Base-by-base conservation (phyloP, 2,888 invertebrate species). In the Carpatolechia fugitivella region DNA sequence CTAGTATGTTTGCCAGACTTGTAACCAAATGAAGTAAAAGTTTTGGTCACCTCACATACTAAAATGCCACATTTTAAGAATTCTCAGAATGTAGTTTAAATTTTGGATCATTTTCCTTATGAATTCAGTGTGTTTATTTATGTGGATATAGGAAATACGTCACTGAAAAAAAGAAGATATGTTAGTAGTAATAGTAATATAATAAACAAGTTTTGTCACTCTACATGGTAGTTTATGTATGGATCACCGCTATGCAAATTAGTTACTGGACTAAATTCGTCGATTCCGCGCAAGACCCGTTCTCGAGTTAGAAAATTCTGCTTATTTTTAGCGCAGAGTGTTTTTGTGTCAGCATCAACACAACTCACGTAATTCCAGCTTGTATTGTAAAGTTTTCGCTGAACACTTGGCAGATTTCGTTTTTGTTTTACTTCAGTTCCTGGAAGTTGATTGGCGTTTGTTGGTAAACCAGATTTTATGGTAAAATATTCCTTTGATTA, bases 271-370 rank as follows among this genome's bases (percentile, higher is more conserved):
- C 31, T 31, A 47, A 46, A 46, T 20, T 7, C 46, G 46, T 46
- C 29, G 14, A 31, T 47, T 31, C 11, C 20, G 51, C 63, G 57
- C 63, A 58, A 57, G 61, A 65, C 69, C 68, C 62, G 61, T 66
- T 60, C 60, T 52, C 62, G 64, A 65, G 66, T 62, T 65, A 51
- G 56, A 60, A 55, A 59, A 63, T 66, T 64, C 62, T 59, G 58
- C 61, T 68, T 76, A 76, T 78, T 76, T 77, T 71, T 74, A 76
- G 69, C 72, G 63, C 62, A 20, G 20, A 18, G 11, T 60, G 71
- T 74, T 76, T 76, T 72, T 69, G 72, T 76, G 77, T 77, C 78
- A 71, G 74, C 65, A 60, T 44, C 44, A 44, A n/a, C 44, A 13
- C 44, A 61, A 30, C 18, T 10, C 35, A n/a, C 35, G 54, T 57